phyloP scores from a whole-genome alignment of 2,888 invertebrate genomes.

The Sarcophaga subvicina region DNA sequence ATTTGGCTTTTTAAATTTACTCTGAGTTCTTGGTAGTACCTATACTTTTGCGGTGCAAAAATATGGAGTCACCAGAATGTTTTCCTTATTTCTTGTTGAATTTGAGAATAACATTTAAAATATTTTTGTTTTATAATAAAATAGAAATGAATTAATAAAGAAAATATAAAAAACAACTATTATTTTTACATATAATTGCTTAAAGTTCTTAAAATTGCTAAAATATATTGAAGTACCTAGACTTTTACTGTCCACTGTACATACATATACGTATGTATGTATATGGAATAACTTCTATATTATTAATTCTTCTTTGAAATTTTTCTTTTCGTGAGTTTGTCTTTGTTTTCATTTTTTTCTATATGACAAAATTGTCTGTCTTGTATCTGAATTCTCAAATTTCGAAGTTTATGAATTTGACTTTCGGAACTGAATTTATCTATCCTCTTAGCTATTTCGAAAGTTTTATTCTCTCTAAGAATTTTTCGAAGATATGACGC shows the following conservation, averaged over 20 bases:
- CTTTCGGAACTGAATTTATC: background rate
- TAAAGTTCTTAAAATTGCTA: no score
- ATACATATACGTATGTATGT: background rate
- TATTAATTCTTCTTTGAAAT: background rate
- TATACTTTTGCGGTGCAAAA: no score
- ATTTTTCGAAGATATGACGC: conserved; percentile 65
- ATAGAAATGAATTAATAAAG: no score
- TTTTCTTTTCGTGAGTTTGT: background rate
- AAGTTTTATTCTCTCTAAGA: background rate
- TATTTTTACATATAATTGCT: no score
- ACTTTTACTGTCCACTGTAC: background rate
- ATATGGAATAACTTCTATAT: background rate
- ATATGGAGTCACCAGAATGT: no score
- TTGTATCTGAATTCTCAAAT: conserved; percentile 40
- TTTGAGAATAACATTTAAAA: no score
- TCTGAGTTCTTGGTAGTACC: no score
- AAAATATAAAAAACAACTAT: no score
- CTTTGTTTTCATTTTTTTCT: background rate
- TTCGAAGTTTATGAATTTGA: conserved; percentile 20
- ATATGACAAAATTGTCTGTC: conserved; percentile 40
- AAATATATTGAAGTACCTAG: no score
- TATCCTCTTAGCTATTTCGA: conserved; percentile 11
- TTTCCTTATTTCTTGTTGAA: no score
- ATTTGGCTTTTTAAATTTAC: no score
- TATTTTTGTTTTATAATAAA: no score